These are phyloP conservation scores for Platygyra sinensis DNA, from an alignment of 64 coral and sea anemone genomes.

Conservation along the genomic window DNA sequence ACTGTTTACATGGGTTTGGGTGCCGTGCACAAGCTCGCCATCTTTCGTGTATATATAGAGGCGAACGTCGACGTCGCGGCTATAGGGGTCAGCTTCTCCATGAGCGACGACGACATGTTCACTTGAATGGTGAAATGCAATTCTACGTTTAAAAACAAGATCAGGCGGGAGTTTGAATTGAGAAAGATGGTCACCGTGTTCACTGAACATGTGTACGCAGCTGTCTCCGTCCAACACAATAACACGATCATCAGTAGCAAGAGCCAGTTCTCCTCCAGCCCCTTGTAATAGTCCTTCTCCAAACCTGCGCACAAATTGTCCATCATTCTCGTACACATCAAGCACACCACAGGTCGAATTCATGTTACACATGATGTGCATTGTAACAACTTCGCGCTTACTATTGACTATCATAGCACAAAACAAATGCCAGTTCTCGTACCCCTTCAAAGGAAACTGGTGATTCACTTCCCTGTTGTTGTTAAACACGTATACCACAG, in stretches of 20 bases:
- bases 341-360: rapidly evolving
- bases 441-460: slow-evolving; percentile 34
- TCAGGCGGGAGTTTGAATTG: background rate
- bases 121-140: background rate
- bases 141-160: background rate
- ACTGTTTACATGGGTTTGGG: too few species aligned
- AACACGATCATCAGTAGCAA: background rate
- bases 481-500: too few species aligned
- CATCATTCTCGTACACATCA: background rate
- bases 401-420: background rate
- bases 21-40: too few species aligned
- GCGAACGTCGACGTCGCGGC: too few species aligned
- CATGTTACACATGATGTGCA: rapidly evolving
- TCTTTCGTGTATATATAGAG: too few species aligned
- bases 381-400: background rate
- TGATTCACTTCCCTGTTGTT: too few species aligned
- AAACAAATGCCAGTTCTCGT: too few species aligned
- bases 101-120: background rate
- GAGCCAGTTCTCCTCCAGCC: background rate
- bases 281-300: background rate
- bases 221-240: background rate
- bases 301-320: background rate
- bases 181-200: background rate
- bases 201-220: slow-evolving; percentile 13
- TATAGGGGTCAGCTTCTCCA: too few species aligned